Conservation (phyloP, 2,888 invertebrate genomes). For the Tetropium fuscum region DNA sequence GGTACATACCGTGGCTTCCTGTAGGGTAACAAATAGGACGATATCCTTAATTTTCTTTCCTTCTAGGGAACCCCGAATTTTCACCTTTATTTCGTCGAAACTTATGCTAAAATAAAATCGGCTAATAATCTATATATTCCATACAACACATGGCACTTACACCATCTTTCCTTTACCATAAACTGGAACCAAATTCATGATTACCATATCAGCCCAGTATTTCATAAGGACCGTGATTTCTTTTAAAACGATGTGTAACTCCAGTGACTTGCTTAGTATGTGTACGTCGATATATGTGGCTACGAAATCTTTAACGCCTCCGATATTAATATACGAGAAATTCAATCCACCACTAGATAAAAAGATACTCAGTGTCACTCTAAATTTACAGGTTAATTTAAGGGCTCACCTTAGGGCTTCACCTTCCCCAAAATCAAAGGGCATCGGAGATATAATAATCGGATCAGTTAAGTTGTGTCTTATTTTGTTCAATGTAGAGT, state of each 20-base stretch:
- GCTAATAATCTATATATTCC: background rate
- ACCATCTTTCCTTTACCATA: slow-evolving; percentile 37
- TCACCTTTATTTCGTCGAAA: background rate
- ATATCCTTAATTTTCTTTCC: background rate
- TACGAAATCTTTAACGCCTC: slow-evolving; percentile 32
- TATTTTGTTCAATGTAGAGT: slow-evolving; percentile 22
- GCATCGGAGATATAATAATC: background rate
- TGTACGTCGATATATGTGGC: slow-evolving; percentile 25
- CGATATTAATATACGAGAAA: slow-evolving; percentile 19
- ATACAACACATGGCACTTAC: slow-evolving; percentile 26
- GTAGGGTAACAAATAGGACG: background rate
- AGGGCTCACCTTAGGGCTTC: background rate
- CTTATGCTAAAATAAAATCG: background rate
- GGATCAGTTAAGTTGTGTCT: slow-evolving; percentile 24
- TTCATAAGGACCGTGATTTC: slow-evolving; percentile 28
- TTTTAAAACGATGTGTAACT: slow-evolving; percentile 30
- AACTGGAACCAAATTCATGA: slow-evolving; percentile 34
- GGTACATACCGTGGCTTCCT: slow-evolving; percentile 4
- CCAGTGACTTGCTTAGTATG: slow-evolving; percentile 16
- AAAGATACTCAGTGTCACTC: background rate
- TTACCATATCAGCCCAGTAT: slow-evolving; percentile 28
- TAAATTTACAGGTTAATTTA: background rate
- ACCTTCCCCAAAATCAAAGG: slow-evolving; percentile 13
- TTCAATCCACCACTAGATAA: slow-evolving; percentile 34
- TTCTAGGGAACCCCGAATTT: background rate